Conservation (phyloP, 2,888 invertebrate genomes). For the Doris montereyensis region DNA sequence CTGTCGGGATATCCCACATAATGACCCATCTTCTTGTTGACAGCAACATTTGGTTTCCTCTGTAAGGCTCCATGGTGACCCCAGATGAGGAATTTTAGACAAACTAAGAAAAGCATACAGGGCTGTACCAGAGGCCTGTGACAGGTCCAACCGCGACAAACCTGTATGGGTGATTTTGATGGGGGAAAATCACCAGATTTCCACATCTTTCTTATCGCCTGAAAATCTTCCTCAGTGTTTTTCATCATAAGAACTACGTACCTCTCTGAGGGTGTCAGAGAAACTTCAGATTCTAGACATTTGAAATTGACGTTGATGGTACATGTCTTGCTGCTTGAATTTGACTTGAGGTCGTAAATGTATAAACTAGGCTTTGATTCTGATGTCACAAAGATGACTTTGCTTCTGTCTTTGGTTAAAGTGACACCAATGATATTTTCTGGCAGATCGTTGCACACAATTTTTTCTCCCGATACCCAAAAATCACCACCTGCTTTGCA, state of each 20-base stretch:
- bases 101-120: conserved; percentile 54
- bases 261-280: conserved; percentile 50
- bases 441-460: conserved; percentile 40
- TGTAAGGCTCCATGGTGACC: conserved; percentile 46
- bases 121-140: conserved; percentile 51
- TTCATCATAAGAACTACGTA: conserved; percentile 42
- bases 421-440: conserved; percentile 49
- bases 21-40: conserved; percentile 54
- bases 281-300: conserved; percentile 48
- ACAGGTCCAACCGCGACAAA: conserved; percentile 46
- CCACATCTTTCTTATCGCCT: conserved; percentile 56
- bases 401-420: conserved; percentile 43
- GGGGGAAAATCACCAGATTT: conserved; percentile 35
- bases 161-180: background rate
- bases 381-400: conserved; percentile 45
- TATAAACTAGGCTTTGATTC: conserved; percentile 49
- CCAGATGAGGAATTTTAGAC: conserved; percentile 63
- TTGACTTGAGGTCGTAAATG: conserved; percentile 49
- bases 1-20: conserved; percentile 65
- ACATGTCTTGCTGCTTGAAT: conserved; percentile 47
- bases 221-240: conserved; percentile 51
- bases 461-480: conserved; percentile 44
- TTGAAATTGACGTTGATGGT: conserved; percentile 49
- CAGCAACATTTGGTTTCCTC: conserved; percentile 57
- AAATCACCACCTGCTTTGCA: conserved; percentile 43